Evolutionary conservation across 2,113 vertebrate species (phyloP).

Genomic region (Alectura lathami): DNA sequence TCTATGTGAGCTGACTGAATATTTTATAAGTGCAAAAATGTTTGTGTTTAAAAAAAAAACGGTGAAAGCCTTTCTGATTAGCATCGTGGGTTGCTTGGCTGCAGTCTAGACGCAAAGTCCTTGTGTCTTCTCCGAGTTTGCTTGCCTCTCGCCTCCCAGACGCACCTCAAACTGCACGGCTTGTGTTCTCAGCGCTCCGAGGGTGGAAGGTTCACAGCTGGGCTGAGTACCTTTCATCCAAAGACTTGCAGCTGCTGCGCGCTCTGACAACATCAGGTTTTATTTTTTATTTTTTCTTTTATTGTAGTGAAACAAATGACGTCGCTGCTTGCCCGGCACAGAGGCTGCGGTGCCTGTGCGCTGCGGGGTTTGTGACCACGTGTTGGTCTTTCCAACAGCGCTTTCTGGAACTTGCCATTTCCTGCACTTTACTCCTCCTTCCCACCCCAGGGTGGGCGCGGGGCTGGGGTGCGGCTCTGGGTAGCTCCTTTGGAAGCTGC

Average conservation of each 20-base stretch:
- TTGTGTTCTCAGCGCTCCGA: background rate
- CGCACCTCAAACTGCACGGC: background rate
- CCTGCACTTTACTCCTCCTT: background rate
- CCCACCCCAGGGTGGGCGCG: background rate
- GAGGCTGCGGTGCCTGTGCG: background rate
- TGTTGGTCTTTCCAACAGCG: background rate
- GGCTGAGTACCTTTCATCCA: background rate
- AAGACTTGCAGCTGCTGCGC: background rate
- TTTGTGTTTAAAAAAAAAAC: background rate
- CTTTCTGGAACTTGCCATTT: background rate
- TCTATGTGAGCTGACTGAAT: constrained; percentile 35
- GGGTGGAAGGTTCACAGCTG: background rate
- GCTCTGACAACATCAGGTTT: background rate
- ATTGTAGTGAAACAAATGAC: background rate
- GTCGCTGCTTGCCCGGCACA: background rate
- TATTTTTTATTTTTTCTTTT: background rate
- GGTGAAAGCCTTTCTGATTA: background rate
- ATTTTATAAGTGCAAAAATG: constrained; percentile 56
- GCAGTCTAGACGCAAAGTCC: background rate
- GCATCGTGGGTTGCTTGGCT: background rate
- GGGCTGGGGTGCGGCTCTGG: no score
- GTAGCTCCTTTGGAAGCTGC: no score
- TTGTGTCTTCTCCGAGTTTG: background rate
- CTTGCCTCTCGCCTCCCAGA: background rate
- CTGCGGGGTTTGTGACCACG: background rate